Evolutionary conservation across 2,888 invertebrate species (phyloP).

Genomic region (Monopis laevigella): DNA sequence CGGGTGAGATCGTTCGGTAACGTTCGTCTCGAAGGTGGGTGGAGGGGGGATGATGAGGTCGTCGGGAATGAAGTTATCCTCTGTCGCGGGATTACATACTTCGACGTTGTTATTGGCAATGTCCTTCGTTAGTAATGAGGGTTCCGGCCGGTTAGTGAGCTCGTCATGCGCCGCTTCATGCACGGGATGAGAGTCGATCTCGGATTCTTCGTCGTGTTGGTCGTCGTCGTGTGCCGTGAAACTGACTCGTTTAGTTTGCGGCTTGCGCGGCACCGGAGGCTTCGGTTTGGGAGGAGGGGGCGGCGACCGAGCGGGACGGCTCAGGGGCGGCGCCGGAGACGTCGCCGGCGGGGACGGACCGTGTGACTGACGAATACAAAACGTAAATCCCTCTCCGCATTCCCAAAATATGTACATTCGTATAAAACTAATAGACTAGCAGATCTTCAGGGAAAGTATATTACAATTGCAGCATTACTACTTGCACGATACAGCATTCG

Average conservation of each 20-base stretch:
- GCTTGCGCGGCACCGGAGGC: slow-evolving; percentile 59
- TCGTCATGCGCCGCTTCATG: slow-evolving; percentile 42
- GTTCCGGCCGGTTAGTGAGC: slow-evolving; percentile 46
- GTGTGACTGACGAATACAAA: too few relatives aligned
- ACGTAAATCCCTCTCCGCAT: slow-evolving; percentile 3
- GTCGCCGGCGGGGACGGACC: slow-evolving; percentile 16
- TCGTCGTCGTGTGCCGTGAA: slow-evolving; percentile 40
- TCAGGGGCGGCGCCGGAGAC: slow-evolving; percentile 19
- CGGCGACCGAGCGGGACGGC: slow-evolving; percentile 26
- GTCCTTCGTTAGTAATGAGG: slow-evolving; percentile 51
- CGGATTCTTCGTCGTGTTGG: slow-evolving; percentile 22
- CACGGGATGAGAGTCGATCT: slow-evolving; percentile 27
- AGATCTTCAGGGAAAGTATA: background rate
- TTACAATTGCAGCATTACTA: slow-evolving; percentile 22
- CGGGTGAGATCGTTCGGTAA: slow-evolving; percentile 40
- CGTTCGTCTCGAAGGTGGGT: slow-evolving; percentile 54
- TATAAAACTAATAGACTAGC: background rate
- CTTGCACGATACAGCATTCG: slow-evolving; percentile 46
- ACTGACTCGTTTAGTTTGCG: slow-evolving; percentile 61
- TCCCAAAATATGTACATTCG: slow-evolving; percentile 3
- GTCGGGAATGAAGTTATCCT: slow-evolving; percentile 41
- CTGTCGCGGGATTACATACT: slow-evolving; percentile 34
- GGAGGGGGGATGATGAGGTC: slow-evolving; percentile 61
- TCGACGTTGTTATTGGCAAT: slow-evolving; percentile 34
- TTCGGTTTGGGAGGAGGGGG: slow-evolving; percentile 34